Conservation (phyloP, 2,797 vertebrate genomes). For the Cuculus canorus region DNA sequence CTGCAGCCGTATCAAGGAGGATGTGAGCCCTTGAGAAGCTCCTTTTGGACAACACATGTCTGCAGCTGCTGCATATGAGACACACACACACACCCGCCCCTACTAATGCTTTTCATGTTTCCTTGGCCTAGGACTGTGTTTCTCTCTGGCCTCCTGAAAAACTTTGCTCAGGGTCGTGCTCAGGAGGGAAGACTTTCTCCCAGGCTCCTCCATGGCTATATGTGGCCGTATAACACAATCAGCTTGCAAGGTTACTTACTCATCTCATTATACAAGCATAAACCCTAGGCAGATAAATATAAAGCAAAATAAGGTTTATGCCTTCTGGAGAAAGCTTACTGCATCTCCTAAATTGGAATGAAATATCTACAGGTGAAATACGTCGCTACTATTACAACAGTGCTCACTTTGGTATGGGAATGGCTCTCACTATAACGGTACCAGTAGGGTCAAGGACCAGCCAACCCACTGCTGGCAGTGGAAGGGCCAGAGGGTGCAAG, state of each 20-base stretch:
- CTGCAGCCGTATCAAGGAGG: background rate
- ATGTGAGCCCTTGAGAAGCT: background rate
- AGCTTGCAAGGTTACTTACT: conserved; percentile 54
- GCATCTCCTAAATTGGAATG: background rate
- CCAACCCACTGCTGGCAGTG: background rate
- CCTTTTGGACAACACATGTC: background rate
- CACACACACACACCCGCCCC: too few relatives aligned
- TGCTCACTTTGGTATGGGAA: background rate
- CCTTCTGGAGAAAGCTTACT: background rate
- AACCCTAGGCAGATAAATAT: conserved; percentile 29
- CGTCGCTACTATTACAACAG: fast-evolving
- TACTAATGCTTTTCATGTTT: background rate
- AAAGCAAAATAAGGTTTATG: conserved; percentile 48
- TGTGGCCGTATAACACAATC: conserved; percentile 30
- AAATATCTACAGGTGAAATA: background rate
- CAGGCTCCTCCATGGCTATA: background rate
- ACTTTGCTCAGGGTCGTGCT: background rate
- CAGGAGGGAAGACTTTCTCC: background rate
- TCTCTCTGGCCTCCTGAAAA: background rate
- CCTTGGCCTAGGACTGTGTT: background rate
- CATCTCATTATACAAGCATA: conserved; percentile 54
- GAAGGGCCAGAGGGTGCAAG: background rate
- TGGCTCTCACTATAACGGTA: background rate
- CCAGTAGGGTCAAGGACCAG: background rate
- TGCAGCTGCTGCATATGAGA: background rate